These are phyloP conservation scores for Cyanoliseus patagonus DNA, from an alignment of 2,113 vertebrate genomes.

Conservation along the genomic window DNA sequence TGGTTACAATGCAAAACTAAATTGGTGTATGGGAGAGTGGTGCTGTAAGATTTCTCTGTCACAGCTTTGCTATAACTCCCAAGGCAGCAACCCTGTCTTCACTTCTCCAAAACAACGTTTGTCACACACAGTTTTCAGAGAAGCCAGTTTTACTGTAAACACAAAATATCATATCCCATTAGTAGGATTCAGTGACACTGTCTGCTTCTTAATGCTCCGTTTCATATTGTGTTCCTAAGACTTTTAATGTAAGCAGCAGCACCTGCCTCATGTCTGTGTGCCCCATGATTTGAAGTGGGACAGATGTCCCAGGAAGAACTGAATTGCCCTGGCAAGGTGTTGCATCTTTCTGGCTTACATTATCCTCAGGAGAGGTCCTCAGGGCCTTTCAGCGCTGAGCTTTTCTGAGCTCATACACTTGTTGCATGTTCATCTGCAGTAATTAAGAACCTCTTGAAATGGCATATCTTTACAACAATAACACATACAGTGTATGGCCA, in stretches of 20 bases:
- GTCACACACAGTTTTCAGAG: neutral
- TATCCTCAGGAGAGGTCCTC: neutral
- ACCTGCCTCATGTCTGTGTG: neutral
- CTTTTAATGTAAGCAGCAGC: neutral
- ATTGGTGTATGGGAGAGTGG: fast-evolving
- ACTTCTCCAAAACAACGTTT: fast-evolving
- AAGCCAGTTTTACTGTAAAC: neutral
- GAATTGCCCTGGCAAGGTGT: neutral
- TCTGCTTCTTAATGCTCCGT: neutral
- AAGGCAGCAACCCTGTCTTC: neutral
- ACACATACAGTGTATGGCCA: neutral
- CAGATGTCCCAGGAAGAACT: neutral
- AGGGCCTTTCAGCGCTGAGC: neutral
- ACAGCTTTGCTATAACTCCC: neutral
- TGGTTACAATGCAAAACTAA: neutral
- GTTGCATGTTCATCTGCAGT: neutral
- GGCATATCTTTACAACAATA: neutral
- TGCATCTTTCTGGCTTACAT: neutral
- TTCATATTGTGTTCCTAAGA: neutral
- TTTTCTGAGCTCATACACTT: neutral
- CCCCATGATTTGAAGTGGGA: neutral
- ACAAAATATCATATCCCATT: neutral
- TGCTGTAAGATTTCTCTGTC: neutral
- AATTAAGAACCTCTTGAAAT: slow-evolving; percentile 18
- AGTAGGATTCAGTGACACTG: neutral